Conservation (phyloP, 2,888 invertebrate species). For the Glyphotaelius pellucidus region DNA sequence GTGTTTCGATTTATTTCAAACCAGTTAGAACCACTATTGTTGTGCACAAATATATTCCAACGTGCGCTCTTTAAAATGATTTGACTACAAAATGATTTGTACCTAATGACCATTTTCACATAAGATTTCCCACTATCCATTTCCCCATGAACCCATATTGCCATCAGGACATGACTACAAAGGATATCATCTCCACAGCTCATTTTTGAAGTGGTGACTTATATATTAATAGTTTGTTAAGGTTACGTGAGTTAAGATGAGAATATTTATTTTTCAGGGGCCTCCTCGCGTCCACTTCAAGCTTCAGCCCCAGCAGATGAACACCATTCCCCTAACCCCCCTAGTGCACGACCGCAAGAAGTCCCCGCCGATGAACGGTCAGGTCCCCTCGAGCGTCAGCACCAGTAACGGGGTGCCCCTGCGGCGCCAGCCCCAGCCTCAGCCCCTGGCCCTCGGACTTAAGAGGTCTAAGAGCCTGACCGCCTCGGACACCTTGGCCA, state of each 20-base stretch:
- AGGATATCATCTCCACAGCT: no score
- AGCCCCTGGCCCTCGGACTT: conserved; percentile 72
- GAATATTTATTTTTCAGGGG: conserved; percentile 69
- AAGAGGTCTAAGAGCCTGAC: conserved; percentile 91
- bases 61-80: no score
- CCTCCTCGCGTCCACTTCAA: conserved; percentile 81
- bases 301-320: conserved; percentile 74
- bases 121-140: no score
- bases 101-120: no score
- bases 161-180: no score
- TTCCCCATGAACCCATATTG: no score
- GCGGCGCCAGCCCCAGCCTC: conserved; percentile 68
- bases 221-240: no score
- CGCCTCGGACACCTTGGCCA: conserved; percentile 84
- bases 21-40: no score
- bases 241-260: background rate
- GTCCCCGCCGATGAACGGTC: conserved; percentile 70
- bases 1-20: no score
- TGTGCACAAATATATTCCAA: no score
- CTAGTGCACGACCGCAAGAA: conserved; percentile 73
- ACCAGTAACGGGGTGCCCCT: conserved; percentile 73
- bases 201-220: no score
- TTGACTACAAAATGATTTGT: no score
- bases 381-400: conserved; percentile 61
- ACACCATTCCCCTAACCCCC: conserved; percentile 37